Evolutionary conservation across 2,113 vertebrate genomes (phyloP).

Genomic region (Ochotona princeps): DNA sequence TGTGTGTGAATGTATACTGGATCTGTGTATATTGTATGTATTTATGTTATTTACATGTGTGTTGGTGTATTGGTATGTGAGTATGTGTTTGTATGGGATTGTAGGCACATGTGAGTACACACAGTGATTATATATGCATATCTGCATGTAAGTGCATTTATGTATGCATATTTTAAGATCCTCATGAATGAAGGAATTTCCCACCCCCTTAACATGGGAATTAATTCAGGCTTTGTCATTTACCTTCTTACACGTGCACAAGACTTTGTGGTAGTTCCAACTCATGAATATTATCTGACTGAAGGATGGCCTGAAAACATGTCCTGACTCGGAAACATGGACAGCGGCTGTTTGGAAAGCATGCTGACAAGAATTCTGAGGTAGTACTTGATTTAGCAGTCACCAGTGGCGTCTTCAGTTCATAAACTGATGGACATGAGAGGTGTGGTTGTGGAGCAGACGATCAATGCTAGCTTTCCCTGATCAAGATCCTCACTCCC

Average conservation of each 20-base stretch:
- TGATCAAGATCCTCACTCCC: background rate
- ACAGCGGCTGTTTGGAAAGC: background rate
- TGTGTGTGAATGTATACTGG: no score
- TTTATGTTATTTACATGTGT: no score
- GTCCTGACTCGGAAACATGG: background rate
- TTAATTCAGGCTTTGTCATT: conserved; percentile 6
- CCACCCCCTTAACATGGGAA: background rate
- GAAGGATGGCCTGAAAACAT: background rate
- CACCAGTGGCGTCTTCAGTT: background rate
- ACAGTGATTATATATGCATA: no score
- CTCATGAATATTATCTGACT: background rate
- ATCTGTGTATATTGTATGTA: no score
- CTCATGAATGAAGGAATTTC: background rate
- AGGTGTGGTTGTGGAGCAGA: background rate
- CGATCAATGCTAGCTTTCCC: background rate
- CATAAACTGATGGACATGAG: background rate
- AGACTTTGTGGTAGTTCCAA: background rate
- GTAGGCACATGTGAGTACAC: no score
- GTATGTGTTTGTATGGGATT: no score
- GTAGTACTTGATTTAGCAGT: background rate
- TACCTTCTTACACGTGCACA: conserved; percentile 23
- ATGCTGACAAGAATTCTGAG: background rate
- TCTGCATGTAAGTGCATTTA: no score
- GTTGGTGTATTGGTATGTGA: no score
- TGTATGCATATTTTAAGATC: background rate